Evolutionary conservation across 2,113 vertebrate species (phyloP), one percentile per base, ranked within the genome.

Genomic region (Syngnathoides biaculeatus): DNA sequence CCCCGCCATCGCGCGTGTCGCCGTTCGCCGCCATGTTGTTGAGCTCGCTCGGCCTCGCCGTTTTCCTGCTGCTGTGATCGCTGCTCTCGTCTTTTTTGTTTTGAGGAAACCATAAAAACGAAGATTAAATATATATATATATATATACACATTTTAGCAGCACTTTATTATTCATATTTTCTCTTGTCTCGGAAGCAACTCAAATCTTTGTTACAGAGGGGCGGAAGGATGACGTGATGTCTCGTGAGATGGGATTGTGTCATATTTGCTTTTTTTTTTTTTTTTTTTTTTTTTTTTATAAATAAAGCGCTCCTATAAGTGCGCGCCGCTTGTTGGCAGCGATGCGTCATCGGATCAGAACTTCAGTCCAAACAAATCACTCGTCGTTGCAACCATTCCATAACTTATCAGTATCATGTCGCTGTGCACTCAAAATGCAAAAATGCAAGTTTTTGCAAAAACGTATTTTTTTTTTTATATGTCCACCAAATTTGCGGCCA

Each of bases 11-110:
- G n/a, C n/a, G n/a, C n/a, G n/a, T 61, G 35, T 60, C 4, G 26
- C 4, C 30, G 58, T 42, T 60, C 4, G 26, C 4, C 30, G 58
- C 24, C 1, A 6, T 35, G 2, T 61, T 14, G 58, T 60, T 61
- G 8, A 42, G 38, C 20, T 61, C 8, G 38, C 59, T 40, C 40
- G 14, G 40, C 39, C 60, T 62, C 13, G 11, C 75, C 58, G 79
- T 86, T 76, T 26, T 77, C 67, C n/a, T n/a, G n/a, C n/a, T 89
- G 83, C 87, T 91, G 85, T 84, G 6, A 79, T 77, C 71, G 75
- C 64, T 53, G 17, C 47, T 24, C 66, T 11, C 24, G 20, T 63
- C 39, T 66, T 24, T 57, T 47, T 55, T 67, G 52, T 84, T 48
- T 52, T 40, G 20, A 40, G 59, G 59, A 40, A 65, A 68, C 48